phyloP scores from a whole-genome alignment of 2,888 invertebrate genomes.

The Eupeodes latifasciatus region DNA sequence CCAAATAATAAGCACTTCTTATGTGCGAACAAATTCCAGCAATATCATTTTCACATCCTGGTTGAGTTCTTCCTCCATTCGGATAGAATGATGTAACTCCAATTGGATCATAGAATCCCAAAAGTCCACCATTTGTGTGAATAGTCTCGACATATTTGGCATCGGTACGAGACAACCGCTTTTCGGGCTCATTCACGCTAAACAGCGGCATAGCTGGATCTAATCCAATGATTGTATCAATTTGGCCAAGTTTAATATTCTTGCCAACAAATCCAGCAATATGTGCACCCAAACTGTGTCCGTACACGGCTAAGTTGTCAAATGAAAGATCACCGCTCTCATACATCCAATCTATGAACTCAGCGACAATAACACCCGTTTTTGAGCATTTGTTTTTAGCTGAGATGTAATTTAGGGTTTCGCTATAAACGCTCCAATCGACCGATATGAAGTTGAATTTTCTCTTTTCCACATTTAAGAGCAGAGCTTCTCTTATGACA shows the following conservation, averaged over 20 bases:
- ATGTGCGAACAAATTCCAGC: conserved; percentile 82
- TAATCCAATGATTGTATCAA: conserved; percentile 85
- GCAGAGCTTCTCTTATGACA: conserved; percentile 83
- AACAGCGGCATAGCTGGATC: conserved; percentile 77
- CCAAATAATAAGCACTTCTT: conserved; percentile 79
- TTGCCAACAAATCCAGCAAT: conserved; percentile 86
- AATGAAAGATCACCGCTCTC: conserved; percentile 84
- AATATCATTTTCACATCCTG: conserved; percentile 83
- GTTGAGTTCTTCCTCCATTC: conserved; percentile 85
- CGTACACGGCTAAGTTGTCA: conserved; percentile 84
- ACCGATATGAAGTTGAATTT: conserved; percentile 86
- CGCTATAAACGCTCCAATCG: conserved; percentile 85
- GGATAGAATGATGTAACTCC: conserved; percentile 84
- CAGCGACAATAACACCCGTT: conserved; percentile 72
- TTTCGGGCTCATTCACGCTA: conserved; percentile 30
- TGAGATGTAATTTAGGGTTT: conserved; percentile 85
- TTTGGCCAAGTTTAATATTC: conserved; percentile 84
- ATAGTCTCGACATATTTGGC: conserved; percentile 77
- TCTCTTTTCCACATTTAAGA: conserved; percentile 84
- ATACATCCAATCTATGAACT: conserved; percentile 82
- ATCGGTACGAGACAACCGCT: conserved; percentile 71
- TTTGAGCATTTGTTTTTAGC: conserved; percentile 83
- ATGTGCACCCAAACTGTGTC: conserved; percentile 86
- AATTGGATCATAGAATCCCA: conserved; percentile 77
- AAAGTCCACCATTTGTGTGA: conserved; percentile 76